A percentile compares a stretch with the other conserved stretches of the same genome.
Evolutionary conservation across 2,113 vertebrate genomes (phyloP).

Genomic region (Suricata suricatta): DNA sequence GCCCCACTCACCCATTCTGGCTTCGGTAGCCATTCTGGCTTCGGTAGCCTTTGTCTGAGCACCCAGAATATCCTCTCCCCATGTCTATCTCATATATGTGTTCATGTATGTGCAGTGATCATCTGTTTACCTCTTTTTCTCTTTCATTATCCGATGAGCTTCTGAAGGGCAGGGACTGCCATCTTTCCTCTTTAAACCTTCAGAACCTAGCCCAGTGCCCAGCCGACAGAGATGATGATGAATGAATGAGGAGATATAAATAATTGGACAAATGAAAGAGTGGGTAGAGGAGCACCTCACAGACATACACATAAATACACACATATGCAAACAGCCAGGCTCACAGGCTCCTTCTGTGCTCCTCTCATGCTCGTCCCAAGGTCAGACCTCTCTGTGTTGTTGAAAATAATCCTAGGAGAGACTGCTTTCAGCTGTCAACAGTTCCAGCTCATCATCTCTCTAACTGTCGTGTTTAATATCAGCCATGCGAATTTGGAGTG

Average conservation of each 20-base stretch:
- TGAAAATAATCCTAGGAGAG: background rate
- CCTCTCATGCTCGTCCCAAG: background rate
- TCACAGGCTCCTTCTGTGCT: background rate
- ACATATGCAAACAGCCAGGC: background rate
- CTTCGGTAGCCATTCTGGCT: background rate
- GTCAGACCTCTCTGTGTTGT: background rate
- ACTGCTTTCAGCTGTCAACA: conserved; percentile 39
- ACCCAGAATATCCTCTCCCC: too few relatives aligned
- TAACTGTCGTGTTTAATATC: background rate
- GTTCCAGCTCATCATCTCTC: background rate
- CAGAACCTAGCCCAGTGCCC: background rate
- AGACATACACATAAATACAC: background rate
- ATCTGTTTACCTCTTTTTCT: background rate
- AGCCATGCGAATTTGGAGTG: background rate
- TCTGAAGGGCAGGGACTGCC: background rate
- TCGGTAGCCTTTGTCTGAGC: background rate
- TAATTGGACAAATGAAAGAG: background rate
- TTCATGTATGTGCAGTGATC: background rate
- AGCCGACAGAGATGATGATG: background rate
- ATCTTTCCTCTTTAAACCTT: background rate
- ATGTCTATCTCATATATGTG: background rate
- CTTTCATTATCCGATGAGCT: background rate
- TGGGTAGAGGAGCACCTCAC: background rate
- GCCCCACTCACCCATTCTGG: background rate
- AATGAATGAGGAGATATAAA: background rate